These are phyloP conservation scores for Psilanteris sp. DNA, from an alignment of 1,140 invertebrate genomes.

Conservation along the genomic window DNA sequence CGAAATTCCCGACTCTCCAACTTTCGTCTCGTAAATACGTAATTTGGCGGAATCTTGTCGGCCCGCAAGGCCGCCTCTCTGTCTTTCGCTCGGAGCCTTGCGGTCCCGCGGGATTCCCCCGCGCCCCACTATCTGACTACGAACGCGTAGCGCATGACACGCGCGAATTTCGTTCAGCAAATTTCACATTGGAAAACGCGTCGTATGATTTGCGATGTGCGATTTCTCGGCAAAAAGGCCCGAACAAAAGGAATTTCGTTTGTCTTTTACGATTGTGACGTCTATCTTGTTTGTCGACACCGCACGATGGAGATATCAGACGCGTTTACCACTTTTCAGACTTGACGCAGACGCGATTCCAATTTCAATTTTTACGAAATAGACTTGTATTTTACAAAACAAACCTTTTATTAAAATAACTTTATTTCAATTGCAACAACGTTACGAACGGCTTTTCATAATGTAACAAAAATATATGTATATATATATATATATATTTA, in stretches of 20 bases:
- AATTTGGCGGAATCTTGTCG: constrained; percentile 70
- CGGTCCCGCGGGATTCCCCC: constrained; percentile 53
- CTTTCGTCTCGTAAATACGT: constrained; percentile 74
- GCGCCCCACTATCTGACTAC: constrained; percentile 3
- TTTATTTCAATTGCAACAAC: neutral
- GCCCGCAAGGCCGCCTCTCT: constrained; percentile 20
- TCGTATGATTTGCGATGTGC: constrained; percentile 54
- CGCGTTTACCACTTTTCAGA: constrained; percentile 16
- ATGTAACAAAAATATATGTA: too few relatives aligned
- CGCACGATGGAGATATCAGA: constrained; percentile 22
- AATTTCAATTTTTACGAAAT: constrained; percentile 20
- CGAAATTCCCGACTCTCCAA: constrained; percentile 66
- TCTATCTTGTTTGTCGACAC: constrained; percentile 39
- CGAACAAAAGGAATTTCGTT: constrained; percentile 56
- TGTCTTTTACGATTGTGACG: constrained; percentile 50
- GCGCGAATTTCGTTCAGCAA: constrained; percentile 57
- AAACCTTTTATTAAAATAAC: neutral
- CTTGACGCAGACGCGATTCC: constrained; percentile 21
- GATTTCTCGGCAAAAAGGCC: constrained; percentile 28
- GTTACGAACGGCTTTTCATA: too few relatives aligned
- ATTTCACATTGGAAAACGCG: constrained; percentile 55
- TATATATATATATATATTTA: too few relatives aligned
- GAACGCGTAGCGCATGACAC: constrained; percentile 55
- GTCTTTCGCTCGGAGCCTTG: constrained; percentile 16
- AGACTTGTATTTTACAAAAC: neutral